A percentile compares a stretch with the other conserved stretches of the same genome.
Evolutionary conservation across 2,888 invertebrate genomes (phyloP).

Genomic region (Agonopterix arenella): DNA sequence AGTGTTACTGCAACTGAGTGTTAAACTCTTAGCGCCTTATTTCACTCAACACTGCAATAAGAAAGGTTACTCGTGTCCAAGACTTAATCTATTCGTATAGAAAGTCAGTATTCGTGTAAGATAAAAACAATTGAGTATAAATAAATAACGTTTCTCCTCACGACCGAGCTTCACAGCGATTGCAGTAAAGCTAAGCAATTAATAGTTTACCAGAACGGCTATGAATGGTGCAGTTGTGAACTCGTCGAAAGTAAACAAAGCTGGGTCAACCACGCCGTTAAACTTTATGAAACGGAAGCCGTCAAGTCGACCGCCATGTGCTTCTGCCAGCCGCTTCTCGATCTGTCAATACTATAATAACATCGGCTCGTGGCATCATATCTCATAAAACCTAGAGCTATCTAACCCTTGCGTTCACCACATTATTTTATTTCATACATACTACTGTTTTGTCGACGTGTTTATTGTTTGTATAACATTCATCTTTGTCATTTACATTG

Average conservation of each 20-base stretch:
- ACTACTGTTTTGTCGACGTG: neutral
- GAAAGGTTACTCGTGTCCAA: no score
- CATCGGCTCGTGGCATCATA: conserved; percentile 41
- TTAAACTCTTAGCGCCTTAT: no score
- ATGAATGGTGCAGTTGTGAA: conserved; percentile 63
- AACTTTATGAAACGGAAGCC: conserved; percentile 74
- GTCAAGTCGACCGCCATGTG: conserved; percentile 57
- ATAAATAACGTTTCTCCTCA: neutral
- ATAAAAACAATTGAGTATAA: neutral
- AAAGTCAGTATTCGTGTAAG: no score
- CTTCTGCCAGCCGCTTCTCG: conserved; percentile 45
- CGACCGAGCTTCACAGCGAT: neutral
- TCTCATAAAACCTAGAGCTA: no score
- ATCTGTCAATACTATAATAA: conserved; percentile 64
- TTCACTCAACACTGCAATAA: no score
- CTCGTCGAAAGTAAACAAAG: conserved; percentile 67
- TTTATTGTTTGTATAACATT: neutral
- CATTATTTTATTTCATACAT: neutral
- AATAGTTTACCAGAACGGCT: conserved; percentile 59
- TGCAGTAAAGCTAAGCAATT: conserved; percentile 34
- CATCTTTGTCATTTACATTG: neutral
- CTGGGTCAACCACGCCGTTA: conserved; percentile 73
- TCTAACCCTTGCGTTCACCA: neutral
- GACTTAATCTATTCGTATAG: no score
- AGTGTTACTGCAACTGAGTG: no score